phyloP scores from a whole-genome alignment of 2,888 invertebrate genomes.

The Pristionchus entomophagus region DNA sequence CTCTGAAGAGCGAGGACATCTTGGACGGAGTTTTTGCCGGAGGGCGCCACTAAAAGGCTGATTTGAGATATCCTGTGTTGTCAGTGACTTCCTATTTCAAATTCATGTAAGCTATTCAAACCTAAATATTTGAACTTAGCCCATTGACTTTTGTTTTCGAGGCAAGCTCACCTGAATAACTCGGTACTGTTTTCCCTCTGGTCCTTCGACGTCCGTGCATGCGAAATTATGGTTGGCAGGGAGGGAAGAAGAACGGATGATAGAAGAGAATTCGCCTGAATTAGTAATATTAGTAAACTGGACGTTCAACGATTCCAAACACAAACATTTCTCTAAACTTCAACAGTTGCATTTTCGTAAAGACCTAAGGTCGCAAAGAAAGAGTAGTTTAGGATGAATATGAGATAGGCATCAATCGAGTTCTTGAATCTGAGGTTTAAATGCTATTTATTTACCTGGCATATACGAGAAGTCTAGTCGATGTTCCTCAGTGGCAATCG shows the following conservation, averaged over 20 bases:
- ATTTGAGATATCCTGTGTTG: too few species aligned
- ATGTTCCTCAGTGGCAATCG: not conserved
- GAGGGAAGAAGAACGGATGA: not conserved
- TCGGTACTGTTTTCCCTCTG: not conserved
- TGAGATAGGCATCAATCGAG: not conserved
- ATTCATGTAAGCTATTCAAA: too few species aligned
- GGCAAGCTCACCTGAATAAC: not conserved
- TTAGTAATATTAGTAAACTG: not conserved
- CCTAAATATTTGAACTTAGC: too few species aligned
- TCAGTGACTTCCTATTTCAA: too few species aligned
- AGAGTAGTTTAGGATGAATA: not conserved
- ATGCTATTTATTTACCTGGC: not conserved
- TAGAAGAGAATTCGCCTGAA: not conserved
- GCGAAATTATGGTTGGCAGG: not conserved
- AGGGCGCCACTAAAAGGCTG: conserved; percentile 28
- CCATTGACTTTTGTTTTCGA: too few species aligned
- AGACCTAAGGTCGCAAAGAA: too few species aligned
- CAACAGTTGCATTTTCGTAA: not conserved
- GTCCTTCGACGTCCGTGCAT: not conserved
- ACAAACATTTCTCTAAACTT: not conserved
- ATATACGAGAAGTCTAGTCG: not conserved
- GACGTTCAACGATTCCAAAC: too few species aligned
- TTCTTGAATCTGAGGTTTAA: not conserved
- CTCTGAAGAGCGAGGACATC: not conserved
- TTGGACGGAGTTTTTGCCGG: not conserved